A percentile compares a stretch with the other conserved stretches of the same genome.
Evolutionary conservation across 2,113 vertebrate species (phyloP).

Genomic region (Suncus etruscus): DNA sequence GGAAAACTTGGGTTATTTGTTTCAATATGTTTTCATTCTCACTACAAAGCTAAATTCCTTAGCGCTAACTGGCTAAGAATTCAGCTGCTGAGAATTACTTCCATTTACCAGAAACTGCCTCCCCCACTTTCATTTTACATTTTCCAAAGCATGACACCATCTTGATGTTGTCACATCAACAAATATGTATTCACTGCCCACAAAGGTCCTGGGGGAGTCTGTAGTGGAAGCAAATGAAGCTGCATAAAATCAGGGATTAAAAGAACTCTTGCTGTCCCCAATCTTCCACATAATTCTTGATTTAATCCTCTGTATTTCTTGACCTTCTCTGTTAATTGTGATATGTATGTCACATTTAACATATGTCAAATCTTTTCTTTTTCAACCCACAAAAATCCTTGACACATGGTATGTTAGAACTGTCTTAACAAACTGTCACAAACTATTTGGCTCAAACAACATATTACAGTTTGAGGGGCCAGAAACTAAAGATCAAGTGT

Average conservation of each 20-base stretch:
- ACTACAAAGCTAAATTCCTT: constrained; percentile 71
- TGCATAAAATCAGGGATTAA: neutral
- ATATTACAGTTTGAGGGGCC: neutral
- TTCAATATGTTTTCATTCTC: constrained; percentile 75
- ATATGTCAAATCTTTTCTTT: neutral
- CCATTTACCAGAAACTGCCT: constrained; percentile 66
- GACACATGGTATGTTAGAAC: neutral
- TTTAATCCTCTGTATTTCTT: constrained; percentile 1
- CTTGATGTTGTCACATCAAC: constrained; percentile 72
- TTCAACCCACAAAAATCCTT: neutral
- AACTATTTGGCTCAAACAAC: neutral
- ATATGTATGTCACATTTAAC: neutral
- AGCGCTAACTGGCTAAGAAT: constrained; percentile 67
- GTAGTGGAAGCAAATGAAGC: neutral
- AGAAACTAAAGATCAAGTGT: neutral
- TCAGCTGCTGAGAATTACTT: constrained; percentile 62
- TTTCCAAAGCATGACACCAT: constrained; percentile 62
- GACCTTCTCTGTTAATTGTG: neutral
- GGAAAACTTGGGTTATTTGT: constrained; percentile 71
- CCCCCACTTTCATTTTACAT: constrained; percentile 50
- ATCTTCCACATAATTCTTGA: neutral
- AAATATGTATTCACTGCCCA: constrained; percentile 39
- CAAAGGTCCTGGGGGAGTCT: constrained; percentile 23
- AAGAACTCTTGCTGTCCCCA: neutral
- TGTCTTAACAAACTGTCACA: neutral